phyloP scores from a whole-genome alignment of 2,888 invertebrate genomes.

The Celastrina argiolus region DNA sequence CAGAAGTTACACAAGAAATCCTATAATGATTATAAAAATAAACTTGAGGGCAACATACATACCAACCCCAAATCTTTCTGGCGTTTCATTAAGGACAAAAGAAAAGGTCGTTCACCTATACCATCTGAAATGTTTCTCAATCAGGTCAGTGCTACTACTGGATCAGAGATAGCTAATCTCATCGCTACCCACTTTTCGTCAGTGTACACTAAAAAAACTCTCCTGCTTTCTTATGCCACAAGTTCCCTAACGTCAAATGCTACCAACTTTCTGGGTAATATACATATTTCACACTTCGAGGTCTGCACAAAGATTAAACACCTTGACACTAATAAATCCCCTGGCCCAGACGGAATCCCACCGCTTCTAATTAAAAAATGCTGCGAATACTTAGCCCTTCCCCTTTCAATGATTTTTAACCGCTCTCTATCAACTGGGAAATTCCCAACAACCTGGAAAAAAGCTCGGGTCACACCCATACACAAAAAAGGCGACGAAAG shows the following conservation, averaged over 20 bases:
- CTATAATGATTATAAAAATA: constrained; percentile 13
- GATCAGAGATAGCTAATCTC: constrained; percentile 8
- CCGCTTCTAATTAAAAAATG: not conserved
- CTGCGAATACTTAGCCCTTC: too few relatives aligned
- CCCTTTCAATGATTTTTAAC: too few relatives aligned
- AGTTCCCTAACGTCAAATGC: not conserved
- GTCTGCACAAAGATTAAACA: too few relatives aligned
- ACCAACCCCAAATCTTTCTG: constrained; percentile 25
- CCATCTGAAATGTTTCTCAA: constrained; percentile 13
- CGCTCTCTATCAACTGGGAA: not conserved
- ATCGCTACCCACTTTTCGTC: constrained; percentile 8
- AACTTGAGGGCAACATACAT: constrained; percentile 3
- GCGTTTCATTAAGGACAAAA: constrained; percentile 24
- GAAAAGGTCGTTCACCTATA: constrained; percentile 12
- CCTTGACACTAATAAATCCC: not conserved
- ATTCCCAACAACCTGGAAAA: too few relatives aligned
- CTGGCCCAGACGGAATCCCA: not conserved
- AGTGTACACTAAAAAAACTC: constrained; percentile 11
- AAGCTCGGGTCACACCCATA: not conserved
- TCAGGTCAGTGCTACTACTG: not conserved
- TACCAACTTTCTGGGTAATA: not conserved
- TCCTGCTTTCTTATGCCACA: too few relatives aligned
- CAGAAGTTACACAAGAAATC: constrained; percentile 16
- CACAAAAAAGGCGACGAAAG: not conserved
- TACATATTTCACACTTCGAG: too few relatives aligned